phyloP scores from a whole-genome alignment of 2,797 vertebrate genomes.

The Centroberyx gerrardi region DNA sequence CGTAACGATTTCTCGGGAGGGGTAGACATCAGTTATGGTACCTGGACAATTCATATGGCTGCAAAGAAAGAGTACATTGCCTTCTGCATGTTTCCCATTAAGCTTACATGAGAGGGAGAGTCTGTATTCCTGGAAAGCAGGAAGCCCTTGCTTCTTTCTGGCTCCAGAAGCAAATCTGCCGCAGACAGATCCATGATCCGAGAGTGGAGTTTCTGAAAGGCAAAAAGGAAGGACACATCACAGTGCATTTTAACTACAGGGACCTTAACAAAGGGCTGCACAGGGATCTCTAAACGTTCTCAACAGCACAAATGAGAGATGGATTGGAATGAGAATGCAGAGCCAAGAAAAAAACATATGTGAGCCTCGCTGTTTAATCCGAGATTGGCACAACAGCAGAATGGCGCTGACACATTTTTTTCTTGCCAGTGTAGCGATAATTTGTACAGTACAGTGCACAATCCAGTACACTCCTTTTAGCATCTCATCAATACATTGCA shows the following conservation, averaged over 20 bases:
- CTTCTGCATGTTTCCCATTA: conserved; percentile 14
- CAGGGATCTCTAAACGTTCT: not conserved
- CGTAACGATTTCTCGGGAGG: conserved; percentile 80
- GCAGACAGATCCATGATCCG: conserved; percentile 90
- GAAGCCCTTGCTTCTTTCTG: conserved; percentile 84
- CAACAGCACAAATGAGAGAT: not conserved
- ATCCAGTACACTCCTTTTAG: not conserved
- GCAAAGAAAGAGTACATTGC: not conserved
- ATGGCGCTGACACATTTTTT: not conserved
- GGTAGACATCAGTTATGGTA: conserved; percentile 65
- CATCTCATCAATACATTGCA: not conserved
- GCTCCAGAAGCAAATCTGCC: conserved; percentile 88
- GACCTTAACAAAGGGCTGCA: conserved; percentile 1
- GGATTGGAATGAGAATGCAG: not conserved
- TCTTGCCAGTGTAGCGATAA: not conserved
- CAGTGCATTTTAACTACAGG: conserved; percentile 30
- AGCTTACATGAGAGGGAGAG: conserved; percentile 85
- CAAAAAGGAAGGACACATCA: conserved; percentile 36
- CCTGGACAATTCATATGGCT: conserved; percentile 50
- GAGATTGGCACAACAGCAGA: conserved; percentile 13
- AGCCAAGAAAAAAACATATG: not conserved
- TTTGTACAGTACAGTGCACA: not conserved
- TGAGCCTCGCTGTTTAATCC: not conserved
- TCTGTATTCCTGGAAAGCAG: conserved; percentile 80
- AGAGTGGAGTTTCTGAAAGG: conserved; percentile 91